phyloP scores from a whole-genome alignment of 2,888 invertebrate genomes.

The Microdon myrmicae region DNA sequence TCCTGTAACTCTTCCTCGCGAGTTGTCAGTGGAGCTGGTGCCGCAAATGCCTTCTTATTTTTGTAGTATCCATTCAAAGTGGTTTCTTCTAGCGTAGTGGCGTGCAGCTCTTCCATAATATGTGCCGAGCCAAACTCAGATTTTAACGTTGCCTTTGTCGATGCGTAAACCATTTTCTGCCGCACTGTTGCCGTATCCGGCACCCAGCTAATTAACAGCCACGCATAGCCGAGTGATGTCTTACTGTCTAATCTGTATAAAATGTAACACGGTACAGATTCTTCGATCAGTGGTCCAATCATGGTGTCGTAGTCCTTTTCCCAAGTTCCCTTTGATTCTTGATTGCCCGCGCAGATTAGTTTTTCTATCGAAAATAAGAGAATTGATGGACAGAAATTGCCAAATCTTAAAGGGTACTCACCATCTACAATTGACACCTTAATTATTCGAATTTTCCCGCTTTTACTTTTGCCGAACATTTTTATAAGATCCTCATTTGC shows the following conservation, averaged over 20 bases:
- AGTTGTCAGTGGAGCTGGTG: conserved; percentile 89
- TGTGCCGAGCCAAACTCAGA: conserved; percentile 94
- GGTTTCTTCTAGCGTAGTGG: conserved; percentile 84
- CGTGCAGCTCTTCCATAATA: conserved; percentile 94
- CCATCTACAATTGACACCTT: conserved; percentile 90
- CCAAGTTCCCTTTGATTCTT: conserved; percentile 80
- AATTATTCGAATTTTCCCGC: conserved; percentile 79
- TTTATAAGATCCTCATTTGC: conserved; percentile 85
- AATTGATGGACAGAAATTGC: conserved; percentile 56
- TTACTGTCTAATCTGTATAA: conserved; percentile 85
- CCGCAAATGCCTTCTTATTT: conserved; percentile 79
- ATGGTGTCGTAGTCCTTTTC: conserved; percentile 86
- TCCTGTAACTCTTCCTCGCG: conserved; percentile 88
- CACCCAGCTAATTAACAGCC: conserved; percentile 94
- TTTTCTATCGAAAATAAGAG: conserved; percentile 72
- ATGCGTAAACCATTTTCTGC: conserved; percentile 95
- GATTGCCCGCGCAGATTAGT: conserved; percentile 74
- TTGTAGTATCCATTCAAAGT: conserved; percentile 83
- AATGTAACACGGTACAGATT: conserved; percentile 89
- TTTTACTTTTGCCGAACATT: conserved; percentile 82
- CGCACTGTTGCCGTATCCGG: conserved; percentile 91
- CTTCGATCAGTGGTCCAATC: conserved; percentile 76
- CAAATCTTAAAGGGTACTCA: conserved; percentile 61
- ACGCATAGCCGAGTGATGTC: conserved; percentile 85
- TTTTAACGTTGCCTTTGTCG: conserved; percentile 96